Evolutionary conservation across 2,113 vertebrate genomes (phyloP).

Genomic region (Gobiocypris rarus): DNA sequence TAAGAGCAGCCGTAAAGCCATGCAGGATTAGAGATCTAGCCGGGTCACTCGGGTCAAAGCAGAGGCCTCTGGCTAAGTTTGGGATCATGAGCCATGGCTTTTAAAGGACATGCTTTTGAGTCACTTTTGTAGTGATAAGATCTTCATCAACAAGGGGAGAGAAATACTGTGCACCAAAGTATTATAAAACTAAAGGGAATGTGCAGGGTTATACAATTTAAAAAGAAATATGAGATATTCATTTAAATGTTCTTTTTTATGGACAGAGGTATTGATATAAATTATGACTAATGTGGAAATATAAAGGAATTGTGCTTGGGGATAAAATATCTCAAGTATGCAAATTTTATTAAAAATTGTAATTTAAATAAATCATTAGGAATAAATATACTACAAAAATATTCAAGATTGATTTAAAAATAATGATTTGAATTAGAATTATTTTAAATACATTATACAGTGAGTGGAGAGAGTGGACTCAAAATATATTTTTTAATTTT

Average conservation of each 20-base stretch:
- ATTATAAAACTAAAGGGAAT: not conserved
- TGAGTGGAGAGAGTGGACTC: not conserved
- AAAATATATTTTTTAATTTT: too few species aligned
- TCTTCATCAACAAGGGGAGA: not conserved
- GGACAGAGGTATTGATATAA: not conserved
- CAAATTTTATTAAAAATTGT: too few species aligned
- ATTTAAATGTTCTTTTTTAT: not conserved
- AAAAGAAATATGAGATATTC: not conserved
- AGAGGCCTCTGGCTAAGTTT: not conserved
- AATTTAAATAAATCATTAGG: too few species aligned
- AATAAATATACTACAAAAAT: too few species aligned
- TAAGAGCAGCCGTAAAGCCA: not conserved
- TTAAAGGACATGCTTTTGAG: not conserved
- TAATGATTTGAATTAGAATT: too few species aligned
- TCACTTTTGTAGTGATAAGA: not conserved
- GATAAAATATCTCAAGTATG: too few species aligned
- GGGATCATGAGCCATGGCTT: not conserved
- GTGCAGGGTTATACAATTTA: not conserved
- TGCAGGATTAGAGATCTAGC: slow-evolving; percentile 14
- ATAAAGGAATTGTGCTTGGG: not conserved
- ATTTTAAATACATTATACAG: too few species aligned
- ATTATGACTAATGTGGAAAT: not conserved
- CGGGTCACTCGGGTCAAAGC: slow-evolving; percentile 21
- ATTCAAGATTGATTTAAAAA: too few species aligned
- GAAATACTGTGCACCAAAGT: not conserved